Evolutionary conservation across 2,797 vertebrate species (phyloP).

Genomic region (Macroramphosus scolopax): DNA sequence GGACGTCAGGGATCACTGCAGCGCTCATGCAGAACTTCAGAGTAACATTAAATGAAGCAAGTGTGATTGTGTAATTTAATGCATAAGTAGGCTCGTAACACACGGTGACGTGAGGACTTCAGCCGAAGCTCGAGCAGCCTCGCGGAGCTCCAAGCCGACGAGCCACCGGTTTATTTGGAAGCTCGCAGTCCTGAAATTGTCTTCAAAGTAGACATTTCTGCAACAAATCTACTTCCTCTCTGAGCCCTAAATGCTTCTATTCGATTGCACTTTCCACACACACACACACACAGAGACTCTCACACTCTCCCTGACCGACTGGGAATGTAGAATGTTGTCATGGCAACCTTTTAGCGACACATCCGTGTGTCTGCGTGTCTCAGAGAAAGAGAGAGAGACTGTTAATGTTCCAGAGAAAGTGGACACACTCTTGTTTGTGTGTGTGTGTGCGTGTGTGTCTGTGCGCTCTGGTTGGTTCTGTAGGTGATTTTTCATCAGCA

Average conservation of each 20-base stretch:
- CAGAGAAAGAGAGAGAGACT: constrained; percentile 3
- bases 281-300: constrained; percentile 15
- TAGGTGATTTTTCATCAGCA: constrained; percentile 61
- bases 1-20: not conserved
- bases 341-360: constrained; percentile 76
- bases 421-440: not conserved
- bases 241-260: constrained; percentile 48
- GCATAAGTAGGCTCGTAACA: constrained; percentile 8
- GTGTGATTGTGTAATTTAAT: constrained; percentile 10
- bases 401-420: constrained; percentile 13
- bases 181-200: constrained; percentile 33
- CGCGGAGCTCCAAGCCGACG: not conserved
- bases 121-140: constrained; percentile 3
- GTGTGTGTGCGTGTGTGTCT: constrained; percentile 8
- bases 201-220: constrained; percentile 45
- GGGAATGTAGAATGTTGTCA: constrained; percentile 66
- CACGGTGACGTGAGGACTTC: not conserved
- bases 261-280: constrained; percentile 44
- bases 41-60: too few species aligned
- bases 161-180: constrained; percentile 23
- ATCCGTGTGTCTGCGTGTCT: constrained; percentile 35
- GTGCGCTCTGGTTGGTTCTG: constrained; percentile 33
- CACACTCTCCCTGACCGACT: constrained; percentile 39
- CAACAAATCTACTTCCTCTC: constrained; percentile 49
- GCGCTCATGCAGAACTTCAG: too few species aligned